These are phyloP conservation scores for Channa argus DNA, from an alignment of 2,113 vertebrate genomes.

Conservation along the genomic window DNA sequence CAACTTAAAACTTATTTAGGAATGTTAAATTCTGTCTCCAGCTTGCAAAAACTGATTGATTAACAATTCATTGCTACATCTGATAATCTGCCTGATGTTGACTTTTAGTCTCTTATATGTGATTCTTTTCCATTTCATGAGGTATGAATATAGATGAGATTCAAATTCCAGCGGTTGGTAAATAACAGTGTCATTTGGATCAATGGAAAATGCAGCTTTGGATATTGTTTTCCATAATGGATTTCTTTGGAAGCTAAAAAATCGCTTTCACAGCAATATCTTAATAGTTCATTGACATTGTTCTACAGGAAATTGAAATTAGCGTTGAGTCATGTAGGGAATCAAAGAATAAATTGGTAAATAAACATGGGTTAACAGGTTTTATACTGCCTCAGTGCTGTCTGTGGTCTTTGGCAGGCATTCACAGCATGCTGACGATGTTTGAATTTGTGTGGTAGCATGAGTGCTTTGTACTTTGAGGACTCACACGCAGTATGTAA, in stretches of 20 bases:
- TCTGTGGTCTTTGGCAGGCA: slow-evolving; percentile 20
- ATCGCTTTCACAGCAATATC: slow-evolving; percentile 9
- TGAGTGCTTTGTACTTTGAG: slow-evolving; percentile 14
- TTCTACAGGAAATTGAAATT: slow-evolving; percentile 34
- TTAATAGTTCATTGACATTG: slow-evolving; percentile 22
- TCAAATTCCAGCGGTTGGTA: slow-evolving; percentile 17
- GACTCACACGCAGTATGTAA: neutral
- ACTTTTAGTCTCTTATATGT: slow-evolving; percentile 3
- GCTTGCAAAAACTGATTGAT: neutral
- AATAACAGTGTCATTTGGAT: slow-evolving; percentile 26
- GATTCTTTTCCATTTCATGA: slow-evolving; percentile 2
- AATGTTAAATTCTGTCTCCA: neutral
- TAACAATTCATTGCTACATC: neutral
- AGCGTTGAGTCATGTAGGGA: slow-evolving; percentile 23
- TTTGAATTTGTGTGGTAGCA: slow-evolving; percentile 18
- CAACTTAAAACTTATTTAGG: neutral
- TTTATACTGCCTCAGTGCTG: slow-evolving; percentile 23
- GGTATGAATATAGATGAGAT: neutral
- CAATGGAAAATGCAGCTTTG: slow-evolving; percentile 14
- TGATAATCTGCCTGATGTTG: neutral
- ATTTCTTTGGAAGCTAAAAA: slow-evolving; percentile 25
- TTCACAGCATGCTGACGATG: slow-evolving; percentile 28
- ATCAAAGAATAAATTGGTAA: slow-evolving; percentile 38
- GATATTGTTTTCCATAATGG: slow-evolving; percentile 21
- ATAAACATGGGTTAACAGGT: slow-evolving; percentile 41